Base-by-base conservation (phyloP, 2,797 vertebrate genomes). In the Tamandua tetradactyla region DNA sequence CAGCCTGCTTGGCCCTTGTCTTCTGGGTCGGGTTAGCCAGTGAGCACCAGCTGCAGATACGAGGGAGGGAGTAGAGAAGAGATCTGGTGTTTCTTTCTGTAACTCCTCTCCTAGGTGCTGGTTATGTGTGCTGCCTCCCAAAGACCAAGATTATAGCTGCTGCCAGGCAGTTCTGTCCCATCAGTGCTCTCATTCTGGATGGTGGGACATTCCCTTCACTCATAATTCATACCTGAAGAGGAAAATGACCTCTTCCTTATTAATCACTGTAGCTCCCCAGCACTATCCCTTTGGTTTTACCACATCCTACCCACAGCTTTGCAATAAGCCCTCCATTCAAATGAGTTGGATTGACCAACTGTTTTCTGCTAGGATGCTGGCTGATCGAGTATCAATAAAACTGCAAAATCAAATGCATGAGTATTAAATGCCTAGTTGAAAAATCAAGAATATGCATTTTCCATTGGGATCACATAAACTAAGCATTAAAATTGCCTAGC, bases 381-480 rank as follows among this genome's bases (percentile, higher is more conserved):
- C 32, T 87, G 91, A 83, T 59, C 23, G 37, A 59, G 13, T 37
- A 72, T 81, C 93, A 96, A 91, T 96, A 97, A 97, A 97, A 92
- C 82, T 95, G 85, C 42, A 86, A 69, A 87, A 91, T 68, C 44
- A 91, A 61, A 93, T 64, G 93, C 95, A 87, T 94, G 94, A 92
- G 78, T 91, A 93, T 95, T 94, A 96, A 97, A 94, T 95, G 92
- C 97, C 97, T 97, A 97, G 97, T 94, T 97, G 75, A 91, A 94
- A 96, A 96, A 95, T 91, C 44, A 93, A 87, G 94, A 66, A 95
- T 30, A 32, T 35, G 92, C 87, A 91, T 96, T 96, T n/a, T 94
- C 61, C 94, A 90, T 81, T 89, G 52, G 47, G 59, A 57, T 75
- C 52, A 80, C 84, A 35, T 87, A 94, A 96, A 96, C 92, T 69